Evolutionary conservation across 2,888 invertebrate species (phyloP).

Genomic region (Hetaerina titia): DNA sequence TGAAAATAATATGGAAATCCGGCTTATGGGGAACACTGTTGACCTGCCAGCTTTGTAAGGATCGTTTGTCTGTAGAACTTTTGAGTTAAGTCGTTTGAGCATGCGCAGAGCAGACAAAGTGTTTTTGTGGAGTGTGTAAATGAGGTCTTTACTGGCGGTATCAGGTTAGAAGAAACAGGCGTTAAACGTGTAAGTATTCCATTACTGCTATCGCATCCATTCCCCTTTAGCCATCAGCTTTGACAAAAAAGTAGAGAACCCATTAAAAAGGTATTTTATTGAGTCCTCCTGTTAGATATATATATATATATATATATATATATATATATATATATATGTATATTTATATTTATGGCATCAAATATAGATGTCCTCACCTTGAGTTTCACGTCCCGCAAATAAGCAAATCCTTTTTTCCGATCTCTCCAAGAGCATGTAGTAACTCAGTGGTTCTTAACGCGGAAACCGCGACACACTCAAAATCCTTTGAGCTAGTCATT

Average conservation of each 20-base stretch:
- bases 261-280: conserved; percentile 44
- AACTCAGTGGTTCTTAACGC: conserved; percentile 58
- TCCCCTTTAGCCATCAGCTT: conserved; percentile 63
- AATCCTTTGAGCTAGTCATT: conserved; percentile 20
- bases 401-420: conserved; percentile 30
- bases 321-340: background rate
- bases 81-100: conserved; percentile 56
- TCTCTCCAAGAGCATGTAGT: conserved; percentile 51
- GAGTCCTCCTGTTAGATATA: conserved; percentile 55
- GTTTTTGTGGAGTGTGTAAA: conserved; percentile 45
- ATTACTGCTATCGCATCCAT: conserved; percentile 63
- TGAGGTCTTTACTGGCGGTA: conserved; percentile 54
- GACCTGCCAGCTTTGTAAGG: conserved; percentile 65
- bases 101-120: conserved; percentile 63
- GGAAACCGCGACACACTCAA: conserved; percentile 26
- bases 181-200: conserved; percentile 63
- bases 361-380: conserved; percentile 56
- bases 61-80: conserved; percentile 66
- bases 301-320: conserved; percentile 12
- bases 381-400: conserved; percentile 53
- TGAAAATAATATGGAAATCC: conserved; percentile 45
- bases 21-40: conserved; percentile 61
- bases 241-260: conserved; percentile 56
- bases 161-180: conserved; percentile 66
- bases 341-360: conserved; percentile 40